These are phyloP conservation scores for Tinamus guttatus DNA, from an alignment of 2,113 vertebrate genomes.

Conservation along the genomic window DNA sequence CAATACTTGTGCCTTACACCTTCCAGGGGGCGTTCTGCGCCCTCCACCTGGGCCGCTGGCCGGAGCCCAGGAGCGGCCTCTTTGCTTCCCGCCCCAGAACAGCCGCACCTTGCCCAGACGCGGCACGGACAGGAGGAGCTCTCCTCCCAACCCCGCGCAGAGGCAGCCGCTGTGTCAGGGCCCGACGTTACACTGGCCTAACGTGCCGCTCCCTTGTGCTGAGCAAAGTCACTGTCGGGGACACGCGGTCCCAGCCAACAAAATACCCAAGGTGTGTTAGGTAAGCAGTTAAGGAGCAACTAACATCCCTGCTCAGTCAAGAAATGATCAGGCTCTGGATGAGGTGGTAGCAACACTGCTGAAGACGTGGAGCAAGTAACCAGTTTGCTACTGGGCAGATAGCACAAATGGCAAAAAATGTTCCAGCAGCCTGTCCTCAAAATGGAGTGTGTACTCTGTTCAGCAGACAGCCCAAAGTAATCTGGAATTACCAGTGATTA, in stretches of 20 bases:
- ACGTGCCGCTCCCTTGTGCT: not conserved
- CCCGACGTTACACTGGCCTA: not conserved
- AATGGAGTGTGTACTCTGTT: not conserved
- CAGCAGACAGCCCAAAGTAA: not conserved
- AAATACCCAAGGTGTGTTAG: not conserved
- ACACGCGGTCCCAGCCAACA: not conserved
- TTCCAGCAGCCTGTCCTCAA: not conserved
- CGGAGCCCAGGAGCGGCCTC: not conserved
- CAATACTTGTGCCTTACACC: not conserved
- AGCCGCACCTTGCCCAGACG: not conserved
- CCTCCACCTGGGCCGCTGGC: not conserved
- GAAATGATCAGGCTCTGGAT: not conserved
- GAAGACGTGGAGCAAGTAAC: not conserved
- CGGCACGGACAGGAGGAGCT: not conserved
- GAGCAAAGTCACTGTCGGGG: not conserved
- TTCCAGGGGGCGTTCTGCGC: not conserved
- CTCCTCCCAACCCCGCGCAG: not conserved
- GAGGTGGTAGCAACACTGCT: not conserved
- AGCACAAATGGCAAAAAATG: not conserved
- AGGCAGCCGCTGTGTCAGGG: not conserved
- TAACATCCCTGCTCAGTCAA: not conserved
- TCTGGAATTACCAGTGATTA: not conserved
- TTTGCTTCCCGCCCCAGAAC: not conserved
- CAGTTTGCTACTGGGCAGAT: not conserved
- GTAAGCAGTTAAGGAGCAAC: not conserved